Base-by-base conservation (phyloP, 2,797 vertebrate species). In the Onychomys torridus region DNA sequence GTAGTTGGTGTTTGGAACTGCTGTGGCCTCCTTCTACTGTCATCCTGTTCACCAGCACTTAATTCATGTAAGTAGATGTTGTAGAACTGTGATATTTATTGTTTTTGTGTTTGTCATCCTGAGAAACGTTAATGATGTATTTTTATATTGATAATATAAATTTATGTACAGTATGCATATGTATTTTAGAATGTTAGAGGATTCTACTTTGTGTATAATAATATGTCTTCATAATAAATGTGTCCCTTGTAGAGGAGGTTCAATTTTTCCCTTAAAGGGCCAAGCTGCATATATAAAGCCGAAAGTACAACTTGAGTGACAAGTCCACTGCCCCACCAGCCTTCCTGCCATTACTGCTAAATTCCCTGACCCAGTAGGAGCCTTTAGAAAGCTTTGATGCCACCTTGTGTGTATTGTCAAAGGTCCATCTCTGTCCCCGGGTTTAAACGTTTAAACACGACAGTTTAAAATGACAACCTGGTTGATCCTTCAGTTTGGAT, bases 1-100 rank as follows among this genome's bases (percentile, higher is more conserved):
- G 17, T 46, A 19, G 94, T 85, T 98, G 91, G 94, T 94, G 95
- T 52, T 81, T 52, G 94, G 16, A 14, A 87, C n/a, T 77, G 86
- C 95, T 96, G 7, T 77, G 85, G 85, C 93, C 55, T 23, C 95
- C 97, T 97, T 52, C 82, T 97, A 89, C 79, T 95, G 83, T 95
- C 90, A 46, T 92, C 87, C 79, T 90, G 82, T 65, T 49, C 83
- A 97, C 93, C 97, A 97, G 93, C 97, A 97, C 93, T 98, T 97
- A 86, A 52, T 65, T 84, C 91, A 95, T 95, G 52, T 34, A 97
- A 97, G 94, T 59, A 57, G 92, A 82, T 96, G 52, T 94, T 98
- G 97, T 97, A 98, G 95, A 97, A 96, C 87, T 96, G 76, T 79
- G 0, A 2, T 98, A 96, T 98, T 98, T 98, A 98, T 98, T 98